Conservation (phyloP, 2,888 invertebrate species). For the Mactromeris polynyma region DNA sequence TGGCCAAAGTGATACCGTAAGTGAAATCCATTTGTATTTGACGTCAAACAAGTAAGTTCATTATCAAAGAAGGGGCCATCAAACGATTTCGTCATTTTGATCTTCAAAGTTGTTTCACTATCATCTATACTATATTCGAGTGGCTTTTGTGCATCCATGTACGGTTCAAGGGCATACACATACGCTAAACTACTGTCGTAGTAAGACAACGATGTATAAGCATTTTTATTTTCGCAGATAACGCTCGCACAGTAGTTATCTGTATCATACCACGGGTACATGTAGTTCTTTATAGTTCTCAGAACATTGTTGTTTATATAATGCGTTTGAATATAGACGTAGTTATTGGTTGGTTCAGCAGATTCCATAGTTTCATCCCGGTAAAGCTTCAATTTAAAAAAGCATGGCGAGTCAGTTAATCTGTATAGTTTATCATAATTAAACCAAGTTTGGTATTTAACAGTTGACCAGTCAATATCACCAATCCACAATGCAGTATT, state of each 20-base stretch:
- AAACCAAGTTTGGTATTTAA: not conserved
- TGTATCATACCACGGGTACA: not conserved
- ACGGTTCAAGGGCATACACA: not conserved
- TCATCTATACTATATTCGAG: slow-evolving; percentile 10
- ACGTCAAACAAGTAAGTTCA: not conserved
- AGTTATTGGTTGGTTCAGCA: not conserved
- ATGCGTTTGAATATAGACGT: not conserved
- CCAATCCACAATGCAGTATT: slow-evolving; percentile 7
- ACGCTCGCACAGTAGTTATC: not conserved
- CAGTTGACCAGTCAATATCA: slow-evolving; percentile 8
- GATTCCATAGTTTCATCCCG: not conserved
- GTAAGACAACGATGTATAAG: not conserved
- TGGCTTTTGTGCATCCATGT: not conserved
- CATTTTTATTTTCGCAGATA: not conserved
- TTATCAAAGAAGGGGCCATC: slow-evolving; percentile 18
- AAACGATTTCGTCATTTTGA: not conserved
- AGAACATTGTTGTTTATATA: not conserved
- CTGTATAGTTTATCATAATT: slow-evolving; percentile 4
- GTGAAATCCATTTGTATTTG: not conserved
- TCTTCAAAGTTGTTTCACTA: not conserved
- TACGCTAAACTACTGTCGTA: not conserved
- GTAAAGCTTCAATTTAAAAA: slow-evolving; percentile 15
- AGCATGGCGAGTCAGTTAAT: not conserved
- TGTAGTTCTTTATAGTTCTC: not conserved
- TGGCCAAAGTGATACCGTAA: not conserved